Evolutionary conservation across 2,113 vertebrate species (phyloP), one percentile per base, ranked within the genome.

Genomic region (Dasyurus viverrinus): DNA sequence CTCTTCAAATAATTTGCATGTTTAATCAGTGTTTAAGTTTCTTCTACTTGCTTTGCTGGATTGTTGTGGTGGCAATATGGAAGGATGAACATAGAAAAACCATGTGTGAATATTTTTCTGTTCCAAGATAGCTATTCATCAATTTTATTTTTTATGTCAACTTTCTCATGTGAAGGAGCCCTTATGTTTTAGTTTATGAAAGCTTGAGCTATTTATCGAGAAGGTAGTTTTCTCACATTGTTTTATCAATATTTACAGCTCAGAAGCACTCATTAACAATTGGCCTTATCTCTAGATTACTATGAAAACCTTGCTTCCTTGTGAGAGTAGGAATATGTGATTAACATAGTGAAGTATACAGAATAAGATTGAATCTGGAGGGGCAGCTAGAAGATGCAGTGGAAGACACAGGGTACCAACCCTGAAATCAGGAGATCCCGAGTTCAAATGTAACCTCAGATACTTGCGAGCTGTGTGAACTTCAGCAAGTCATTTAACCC

Each of bases 251-350:
- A 42, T 76, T 23, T n/a, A 84, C 19, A 84, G 68, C n/a, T 42
- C n/a, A 84, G n/a, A 84, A 36, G n/a, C n/a, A 42, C 7, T 84
- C n/a, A 42, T 84, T 84, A 42, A 84, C 68, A 42, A 42, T 16
- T 42, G 19, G 19, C 68, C 68, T n/a, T 84, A 42, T 91, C 76
- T 54, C n/a, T 94, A 57, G 95, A 42, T 94, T 92, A 89, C 94
- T 92, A 95, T 94, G 90, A 55, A 93, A 93, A 97, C 53, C 36
- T 25, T 91, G 96, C 92, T 30, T 92, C 89, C 92, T 96, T 94
- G 91, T n/a, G 89, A 55, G 60, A 94, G 30, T 68, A 94, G 11
- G 48, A 92, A 25, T 94, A 84, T 93, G 92, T 90, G 57, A 95
- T 84, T 53, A 89, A 46, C 53, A n/a, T 92, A 42, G 36, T 84